Base-by-base conservation (phyloP, 2,797 vertebrate genomes). In the Acipenser oxyrinchus region DNA sequence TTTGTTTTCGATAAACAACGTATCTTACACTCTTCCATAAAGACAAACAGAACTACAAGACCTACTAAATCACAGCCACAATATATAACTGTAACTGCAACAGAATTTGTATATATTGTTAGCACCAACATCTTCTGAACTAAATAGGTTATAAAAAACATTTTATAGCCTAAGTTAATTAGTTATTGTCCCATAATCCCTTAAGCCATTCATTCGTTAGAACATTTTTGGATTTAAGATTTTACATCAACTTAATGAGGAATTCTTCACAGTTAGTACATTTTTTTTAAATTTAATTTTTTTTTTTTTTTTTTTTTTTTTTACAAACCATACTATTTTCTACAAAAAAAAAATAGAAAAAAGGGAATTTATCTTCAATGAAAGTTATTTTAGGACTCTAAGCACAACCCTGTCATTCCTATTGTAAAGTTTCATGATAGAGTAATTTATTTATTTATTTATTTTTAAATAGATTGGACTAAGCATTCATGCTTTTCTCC, bases 391-490 rank as follows among this genome's bases (percentile, higher is more conserved):
- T 65, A 85, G 37, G 84, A 85, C 90, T 18, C 18, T 91, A 84
- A 88, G 87, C 85, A 87, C 81, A 84, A 90, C 86, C 84, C 79
- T 84, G 86, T 81, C 85, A 87, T 84, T 90, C 87, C 87, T 76
- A 82, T 18, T 76, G 80, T 85, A 77, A 78, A 74, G 52, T 85
- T 71, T 74, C 63, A 37, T 13, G 77, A 83, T 78, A 55, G 51
- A 60, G 63, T 60, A 61, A 79, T 74, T 76, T 18, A 18, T 18
- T 18, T 18, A 18, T 18, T 18, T n/a, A n/a, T 18, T 85, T 79
- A 73, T 68, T 67, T 37, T 61, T 65, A 76, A 81, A 81, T 70
- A 83, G 81, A 89, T 78, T 85, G 81, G 37, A 37, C 37, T 37
- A 37, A 37, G 37, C 88, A 85, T 84, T 83, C 87, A 80, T 87